A percentile compares a stretch with the other conserved stretches of the same genome.
Evolutionary conservation across 2,113 vertebrate genomes (phyloP).

Genomic region (Vidua chalybeata): DNA sequence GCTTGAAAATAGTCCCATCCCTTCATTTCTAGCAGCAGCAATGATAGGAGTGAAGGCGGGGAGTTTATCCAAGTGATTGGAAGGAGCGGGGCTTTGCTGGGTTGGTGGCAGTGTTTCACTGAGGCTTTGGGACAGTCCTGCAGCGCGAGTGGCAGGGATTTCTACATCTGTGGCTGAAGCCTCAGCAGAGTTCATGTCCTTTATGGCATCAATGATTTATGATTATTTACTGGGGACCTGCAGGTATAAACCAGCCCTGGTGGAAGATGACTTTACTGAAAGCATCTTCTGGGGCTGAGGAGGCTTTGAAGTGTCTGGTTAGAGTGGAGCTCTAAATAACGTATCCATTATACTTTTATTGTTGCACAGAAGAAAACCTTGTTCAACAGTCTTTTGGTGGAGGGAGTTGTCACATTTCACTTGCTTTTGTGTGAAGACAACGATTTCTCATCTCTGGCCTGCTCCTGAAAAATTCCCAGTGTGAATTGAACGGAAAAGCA

Average conservation of each 20-base stretch:
- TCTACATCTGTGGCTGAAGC: neutral
- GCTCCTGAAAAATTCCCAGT: neutral
- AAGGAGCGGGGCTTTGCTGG: neutral
- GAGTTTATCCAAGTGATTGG: neutral
- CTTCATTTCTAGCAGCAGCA: neutral
- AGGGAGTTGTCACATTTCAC: neutral
- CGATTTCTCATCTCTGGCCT: neutral
- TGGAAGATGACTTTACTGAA: neutral
- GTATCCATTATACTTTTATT: neutral
- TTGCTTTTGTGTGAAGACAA: neutral
- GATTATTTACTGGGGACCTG: neutral
- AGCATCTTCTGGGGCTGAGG: neutral
- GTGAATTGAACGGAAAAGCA: neutral
- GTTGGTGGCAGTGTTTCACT: neutral
- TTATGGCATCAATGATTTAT: neutral
- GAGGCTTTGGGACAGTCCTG: neutral
- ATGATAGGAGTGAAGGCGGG: neutral
- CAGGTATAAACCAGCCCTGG: neutral
- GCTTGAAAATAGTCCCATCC: neutral
- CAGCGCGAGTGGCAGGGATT: neutral
- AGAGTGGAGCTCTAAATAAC: neutral
- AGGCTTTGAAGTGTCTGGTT: neutral
- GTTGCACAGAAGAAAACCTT: neutral
- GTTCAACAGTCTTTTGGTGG: neutral
- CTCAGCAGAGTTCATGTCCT: neutral